These are phyloP conservation scores for Indri indri DNA, from an alignment of 2,113 vertebrate species.

Conservation along the genomic window DNA sequence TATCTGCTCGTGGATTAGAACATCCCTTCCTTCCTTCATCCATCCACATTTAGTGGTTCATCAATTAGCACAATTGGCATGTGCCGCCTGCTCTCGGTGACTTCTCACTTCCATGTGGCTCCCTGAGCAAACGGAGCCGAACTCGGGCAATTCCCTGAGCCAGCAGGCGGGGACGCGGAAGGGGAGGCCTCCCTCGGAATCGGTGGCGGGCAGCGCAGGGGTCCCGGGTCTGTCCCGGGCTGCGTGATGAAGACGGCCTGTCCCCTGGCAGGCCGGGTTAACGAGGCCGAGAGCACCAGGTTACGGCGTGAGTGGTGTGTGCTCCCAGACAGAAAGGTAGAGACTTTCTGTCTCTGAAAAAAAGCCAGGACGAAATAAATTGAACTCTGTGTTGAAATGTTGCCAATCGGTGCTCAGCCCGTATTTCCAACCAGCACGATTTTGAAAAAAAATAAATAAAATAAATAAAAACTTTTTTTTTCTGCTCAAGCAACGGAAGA, in stretches of 20 bases:
- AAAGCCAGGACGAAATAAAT: background rate
- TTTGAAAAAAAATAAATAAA: background rate
- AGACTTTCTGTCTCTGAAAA: background rate
- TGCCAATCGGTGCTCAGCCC: background rate
- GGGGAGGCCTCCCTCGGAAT: rapidly evolving
- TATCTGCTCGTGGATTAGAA: rapidly evolving
- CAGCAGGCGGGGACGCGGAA: rapidly evolving
- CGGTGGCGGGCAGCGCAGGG: too few species aligned
- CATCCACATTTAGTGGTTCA: background rate
- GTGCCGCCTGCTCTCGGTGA: rapidly evolving
- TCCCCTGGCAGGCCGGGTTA: background rate
- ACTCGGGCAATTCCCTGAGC: too few species aligned
- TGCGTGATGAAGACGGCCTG: background rate
- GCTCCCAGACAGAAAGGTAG: background rate
- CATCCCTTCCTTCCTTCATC: too few species aligned
- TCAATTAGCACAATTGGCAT: rapidly evolving
- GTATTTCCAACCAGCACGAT: background rate
- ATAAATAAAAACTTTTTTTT: background rate
- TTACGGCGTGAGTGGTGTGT: rapidly evolving
- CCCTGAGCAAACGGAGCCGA: rapidly evolving
- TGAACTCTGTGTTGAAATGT: background rate
- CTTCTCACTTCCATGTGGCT: rapidly evolving
- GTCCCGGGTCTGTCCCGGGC: background rate
- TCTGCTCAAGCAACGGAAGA: rapidly evolving
- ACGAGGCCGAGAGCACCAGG: background rate